Evolutionary conservation across 37 sponge, comb jelly and placozoan genomes (phyloP).

Genomic region (Spongilla lacustris): DNA sequence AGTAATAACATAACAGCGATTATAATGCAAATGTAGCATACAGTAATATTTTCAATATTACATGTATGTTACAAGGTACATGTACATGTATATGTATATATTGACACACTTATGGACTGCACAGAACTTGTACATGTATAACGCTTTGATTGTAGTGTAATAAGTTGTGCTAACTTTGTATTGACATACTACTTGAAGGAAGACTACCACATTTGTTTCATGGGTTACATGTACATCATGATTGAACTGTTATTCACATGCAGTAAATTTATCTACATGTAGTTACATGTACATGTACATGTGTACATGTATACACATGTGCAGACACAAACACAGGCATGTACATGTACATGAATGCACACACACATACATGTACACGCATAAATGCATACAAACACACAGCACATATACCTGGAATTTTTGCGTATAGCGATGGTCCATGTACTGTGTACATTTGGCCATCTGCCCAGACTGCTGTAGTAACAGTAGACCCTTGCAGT

Average conservation of each 20-base stretch:
- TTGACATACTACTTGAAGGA: no score
- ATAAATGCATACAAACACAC: not conserved
- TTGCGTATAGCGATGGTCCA: slow-evolving; percentile 70
- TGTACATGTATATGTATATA: not conserved
- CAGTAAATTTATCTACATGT: not conserved
- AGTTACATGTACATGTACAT: not conserved
- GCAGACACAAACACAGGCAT: not conserved
- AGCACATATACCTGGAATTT: slow-evolving; percentile 70
- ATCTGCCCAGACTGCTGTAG: slow-evolving; percentile 75
- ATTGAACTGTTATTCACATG: no score
- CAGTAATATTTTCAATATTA: no score
- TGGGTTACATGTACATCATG: no score
- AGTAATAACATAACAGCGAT: no score
- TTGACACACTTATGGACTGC: not conserved
- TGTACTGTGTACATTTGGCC: slow-evolving; percentile 66
- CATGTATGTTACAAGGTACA: not conserved
- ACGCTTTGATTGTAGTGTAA: no score
- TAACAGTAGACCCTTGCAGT: slow-evolving; percentile 66
- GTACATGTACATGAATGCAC: not conserved
- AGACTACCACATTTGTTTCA: no score
- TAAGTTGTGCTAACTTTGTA: no score
- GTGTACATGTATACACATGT: not conserved
- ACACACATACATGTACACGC: not conserved
- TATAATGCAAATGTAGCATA: no score
- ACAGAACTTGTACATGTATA: no score